Evolutionary conservation across 2,113 vertebrate species (phyloP).

Genomic region (Hypanus sabinus): DNA sequence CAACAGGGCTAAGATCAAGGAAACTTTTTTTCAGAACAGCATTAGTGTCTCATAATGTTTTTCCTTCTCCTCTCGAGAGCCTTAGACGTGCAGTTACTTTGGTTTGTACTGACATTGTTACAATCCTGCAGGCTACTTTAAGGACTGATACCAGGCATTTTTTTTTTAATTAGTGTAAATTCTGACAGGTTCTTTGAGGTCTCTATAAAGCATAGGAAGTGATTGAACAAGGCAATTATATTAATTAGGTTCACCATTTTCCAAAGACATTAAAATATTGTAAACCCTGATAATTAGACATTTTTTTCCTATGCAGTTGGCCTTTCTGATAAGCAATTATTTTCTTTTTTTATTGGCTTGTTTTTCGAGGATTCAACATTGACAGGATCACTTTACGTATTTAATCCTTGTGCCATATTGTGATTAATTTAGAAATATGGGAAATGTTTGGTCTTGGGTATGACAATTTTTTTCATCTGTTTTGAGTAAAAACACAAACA

Average conservation of each 20-base stretch:
- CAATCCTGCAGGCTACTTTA: neutral
- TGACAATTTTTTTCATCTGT: neutral
- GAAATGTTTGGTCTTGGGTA: no score
- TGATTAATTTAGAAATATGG: neutral
- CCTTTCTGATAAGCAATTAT: neutral
- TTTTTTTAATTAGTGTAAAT: neutral
- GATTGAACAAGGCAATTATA: neutral
- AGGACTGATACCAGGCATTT: neutral
- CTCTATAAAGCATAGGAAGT: constrained; percentile 17
- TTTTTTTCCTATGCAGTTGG: neutral
- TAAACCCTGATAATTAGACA: neutral
- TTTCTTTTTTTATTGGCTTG: neutral
- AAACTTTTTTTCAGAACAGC: neutral
- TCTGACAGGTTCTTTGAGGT: neutral
- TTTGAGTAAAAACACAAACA: neutral
- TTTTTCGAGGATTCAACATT: neutral
- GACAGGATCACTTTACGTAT: neutral
- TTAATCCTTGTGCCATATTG: neutral
- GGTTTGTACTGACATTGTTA: neutral
- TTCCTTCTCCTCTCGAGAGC: neutral
- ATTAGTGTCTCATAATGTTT: constrained; percentile 27
- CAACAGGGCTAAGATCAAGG: constrained; percentile 18
- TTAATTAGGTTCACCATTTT: neutral
- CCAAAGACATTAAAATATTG: neutral
- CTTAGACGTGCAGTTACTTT: constrained; percentile 2